Conservation (phyloP, 2,113 vertebrate species). For the Nothocercus nigrocapillus region DNA sequence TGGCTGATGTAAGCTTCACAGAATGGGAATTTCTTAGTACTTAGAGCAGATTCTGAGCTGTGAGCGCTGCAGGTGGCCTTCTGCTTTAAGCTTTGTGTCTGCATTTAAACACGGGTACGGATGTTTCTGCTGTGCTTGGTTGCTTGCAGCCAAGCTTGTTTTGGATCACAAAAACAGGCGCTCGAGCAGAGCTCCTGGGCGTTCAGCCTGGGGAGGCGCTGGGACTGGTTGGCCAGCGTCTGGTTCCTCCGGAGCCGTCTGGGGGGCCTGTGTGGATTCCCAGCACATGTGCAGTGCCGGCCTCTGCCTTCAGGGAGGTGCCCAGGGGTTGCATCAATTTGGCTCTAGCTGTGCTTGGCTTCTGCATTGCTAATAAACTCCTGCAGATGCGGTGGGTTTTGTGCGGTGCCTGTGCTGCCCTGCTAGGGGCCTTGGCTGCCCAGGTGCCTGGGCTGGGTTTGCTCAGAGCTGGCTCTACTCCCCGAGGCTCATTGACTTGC, state of each 20-base stretch:
- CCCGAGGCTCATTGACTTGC: background rate
- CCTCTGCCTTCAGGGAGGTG: background rate
- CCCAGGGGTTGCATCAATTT: background rate
- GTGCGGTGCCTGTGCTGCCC: background rate
- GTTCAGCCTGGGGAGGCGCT: background rate
- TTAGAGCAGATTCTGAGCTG: background rate
- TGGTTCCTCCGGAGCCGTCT: fast-evolving
- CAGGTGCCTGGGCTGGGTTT: background rate
- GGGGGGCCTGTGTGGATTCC: background rate
- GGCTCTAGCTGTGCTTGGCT: background rate
- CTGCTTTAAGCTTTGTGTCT: background rate
- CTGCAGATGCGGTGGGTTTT: fast-evolving
- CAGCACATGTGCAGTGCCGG: background rate
- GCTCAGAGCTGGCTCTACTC: background rate
- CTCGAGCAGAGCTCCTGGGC: background rate
- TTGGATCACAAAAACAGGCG: background rate
- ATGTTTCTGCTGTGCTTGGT: background rate
- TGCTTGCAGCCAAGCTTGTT: background rate
- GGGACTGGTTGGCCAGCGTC: background rate
- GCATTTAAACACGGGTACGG: too few species aligned
- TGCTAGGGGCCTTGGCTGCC: background rate
- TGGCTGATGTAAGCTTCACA: background rate
- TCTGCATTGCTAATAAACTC: background rate
- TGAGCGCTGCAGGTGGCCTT: background rate
- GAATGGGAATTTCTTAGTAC: background rate